A percentile compares a stretch with the other conserved stretches of the same genome.
These are phyloP conservation scores for Scomber japonicus DNA, from an alignment of 2,113 vertebrate species.

Conservation along the genomic window DNA sequence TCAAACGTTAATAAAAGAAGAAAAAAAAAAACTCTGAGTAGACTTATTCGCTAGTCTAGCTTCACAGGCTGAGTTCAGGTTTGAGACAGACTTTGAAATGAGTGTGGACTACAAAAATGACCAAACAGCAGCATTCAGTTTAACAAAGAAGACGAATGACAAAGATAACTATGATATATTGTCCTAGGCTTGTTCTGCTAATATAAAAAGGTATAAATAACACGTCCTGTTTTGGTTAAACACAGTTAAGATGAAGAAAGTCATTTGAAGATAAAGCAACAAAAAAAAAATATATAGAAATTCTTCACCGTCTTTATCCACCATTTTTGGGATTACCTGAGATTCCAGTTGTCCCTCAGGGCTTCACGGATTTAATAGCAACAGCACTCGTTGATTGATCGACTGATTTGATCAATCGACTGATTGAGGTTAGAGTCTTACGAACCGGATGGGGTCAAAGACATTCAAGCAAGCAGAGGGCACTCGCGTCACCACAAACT, in stretches of 20 bases:
- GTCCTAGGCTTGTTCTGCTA: constrained; percentile 71
- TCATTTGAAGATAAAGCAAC: constrained; percentile 35
- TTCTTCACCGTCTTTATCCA: constrained; percentile 59
- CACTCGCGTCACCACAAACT: not conserved
- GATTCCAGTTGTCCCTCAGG: constrained; percentile 82
- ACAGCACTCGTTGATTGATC: constrained; percentile 48
- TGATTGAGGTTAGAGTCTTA: constrained; percentile 65
- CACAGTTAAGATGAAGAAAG: constrained; percentile 57
- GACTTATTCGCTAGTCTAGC: constrained; percentile 54
- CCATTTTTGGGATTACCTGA: constrained; percentile 82
- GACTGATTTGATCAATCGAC: constrained; percentile 40
- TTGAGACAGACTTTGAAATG: constrained; percentile 67
- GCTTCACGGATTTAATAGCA: constrained; percentile 60
- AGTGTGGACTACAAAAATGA: constrained; percentile 59
- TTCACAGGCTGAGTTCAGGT: constrained; percentile 69
- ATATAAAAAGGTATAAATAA: constrained; percentile 81
- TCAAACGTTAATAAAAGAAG: constrained; percentile 57
- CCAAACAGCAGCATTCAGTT: constrained; percentile 63
- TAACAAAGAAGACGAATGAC: constrained; percentile 60
- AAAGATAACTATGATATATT: constrained; percentile 59
- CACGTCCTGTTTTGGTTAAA: constrained; percentile 67
- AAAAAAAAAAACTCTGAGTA: constrained; percentile 28
- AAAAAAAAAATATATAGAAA: constrained; percentile 9
- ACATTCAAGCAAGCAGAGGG: constrained; percentile 45
- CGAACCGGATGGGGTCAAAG: constrained; percentile 35